Conservation (phyloP, 2,113 vertebrate genomes). For the Notothenia coriiceps region DNA sequence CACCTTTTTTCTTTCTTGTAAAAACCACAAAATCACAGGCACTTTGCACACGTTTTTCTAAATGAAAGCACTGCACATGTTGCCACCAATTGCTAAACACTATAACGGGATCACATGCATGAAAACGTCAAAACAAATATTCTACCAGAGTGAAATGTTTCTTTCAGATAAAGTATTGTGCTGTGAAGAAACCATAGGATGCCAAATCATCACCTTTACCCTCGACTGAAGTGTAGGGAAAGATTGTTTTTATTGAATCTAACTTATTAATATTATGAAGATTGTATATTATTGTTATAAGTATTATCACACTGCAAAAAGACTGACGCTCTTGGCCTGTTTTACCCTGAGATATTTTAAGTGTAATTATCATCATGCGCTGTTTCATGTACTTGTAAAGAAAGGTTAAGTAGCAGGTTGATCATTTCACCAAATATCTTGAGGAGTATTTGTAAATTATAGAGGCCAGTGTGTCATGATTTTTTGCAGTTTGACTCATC, state of each 20-base stretch:
- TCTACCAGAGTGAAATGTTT: conserved; percentile 38
- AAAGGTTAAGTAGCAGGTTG: conserved; percentile 1
- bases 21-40: not conserved
- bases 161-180: not conserved
- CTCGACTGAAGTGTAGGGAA: conserved; percentile 26
- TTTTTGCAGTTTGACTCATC: conserved; percentile 23
- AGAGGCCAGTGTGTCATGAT: not conserved
- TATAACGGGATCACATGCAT: conserved; percentile 23
- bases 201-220: conserved; percentile 58
- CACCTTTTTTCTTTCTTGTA: conserved; percentile 5
- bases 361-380: conserved; percentile 1
- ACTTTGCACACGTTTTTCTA: conserved; percentile 16
- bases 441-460: not conserved
- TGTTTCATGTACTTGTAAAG: too few species aligned
- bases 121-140: not conserved
- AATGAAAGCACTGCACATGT: conserved; percentile 7
- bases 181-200: conserved; percentile 29
- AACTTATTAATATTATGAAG: conserved; percentile 50
- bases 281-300: conserved; percentile 68
- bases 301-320: conserved; percentile 47
- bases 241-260: conserved; percentile 61
- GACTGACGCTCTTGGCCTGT: not conserved
- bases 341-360: not conserved
- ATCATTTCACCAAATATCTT: conserved; percentile 5
- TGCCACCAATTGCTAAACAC: not conserved